Evolutionary conservation across 2,888 invertebrate genomes (phyloP).

Genomic region (Cyrtodaria siliqua): DNA sequence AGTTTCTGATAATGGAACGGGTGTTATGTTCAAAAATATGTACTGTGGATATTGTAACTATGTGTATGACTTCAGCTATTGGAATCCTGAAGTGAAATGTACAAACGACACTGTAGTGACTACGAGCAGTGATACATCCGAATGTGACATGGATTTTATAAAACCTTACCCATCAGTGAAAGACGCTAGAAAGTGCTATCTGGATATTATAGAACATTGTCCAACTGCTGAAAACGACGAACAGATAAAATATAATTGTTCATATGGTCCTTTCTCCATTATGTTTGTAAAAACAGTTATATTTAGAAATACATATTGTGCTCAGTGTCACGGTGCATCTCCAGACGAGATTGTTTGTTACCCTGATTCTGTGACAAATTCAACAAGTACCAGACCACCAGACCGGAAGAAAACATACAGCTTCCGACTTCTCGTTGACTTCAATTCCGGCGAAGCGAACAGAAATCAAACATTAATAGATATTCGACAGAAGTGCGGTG

Average conservation of each 20-base stretch:
- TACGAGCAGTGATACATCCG: not conserved
- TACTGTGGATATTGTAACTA: slow-evolving; percentile 67
- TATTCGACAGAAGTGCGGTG: slow-evolving; percentile 23
- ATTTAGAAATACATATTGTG: slow-evolving; percentile 77
- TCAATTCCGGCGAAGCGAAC: slow-evolving; percentile 12
- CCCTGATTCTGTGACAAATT: no score
- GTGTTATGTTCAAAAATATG: slow-evolving; percentile 62
- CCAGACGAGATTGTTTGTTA: slow-evolving; percentile 17
- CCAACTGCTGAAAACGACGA: not conserved
- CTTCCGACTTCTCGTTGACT: slow-evolving; percentile 37
- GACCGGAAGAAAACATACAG: slow-evolving; percentile 13
- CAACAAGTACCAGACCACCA: no score
- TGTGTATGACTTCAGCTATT: slow-evolving; percentile 38
- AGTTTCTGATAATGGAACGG: slow-evolving; percentile 23
- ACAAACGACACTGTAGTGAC: not conserved
- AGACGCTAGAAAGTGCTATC: not conserved
- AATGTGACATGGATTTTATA: not conserved
- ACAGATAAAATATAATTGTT: slow-evolving; percentile 3
- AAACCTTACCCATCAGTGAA: not conserved
- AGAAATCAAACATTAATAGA: not conserved
- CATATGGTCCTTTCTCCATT: slow-evolving; percentile 20
- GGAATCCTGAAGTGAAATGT: slow-evolving; percentile 42
- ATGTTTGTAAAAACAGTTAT: slow-evolving; percentile 6
- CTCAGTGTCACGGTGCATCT: slow-evolving; percentile 65
- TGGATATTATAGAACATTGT: not conserved